A percentile compares a stretch with the other conserved stretches of the same genome.
These are phyloP conservation scores for Rhopalosiphum nymphaeae DNA, from an alignment of 2,888 invertebrate species.

Conservation along the genomic window DNA sequence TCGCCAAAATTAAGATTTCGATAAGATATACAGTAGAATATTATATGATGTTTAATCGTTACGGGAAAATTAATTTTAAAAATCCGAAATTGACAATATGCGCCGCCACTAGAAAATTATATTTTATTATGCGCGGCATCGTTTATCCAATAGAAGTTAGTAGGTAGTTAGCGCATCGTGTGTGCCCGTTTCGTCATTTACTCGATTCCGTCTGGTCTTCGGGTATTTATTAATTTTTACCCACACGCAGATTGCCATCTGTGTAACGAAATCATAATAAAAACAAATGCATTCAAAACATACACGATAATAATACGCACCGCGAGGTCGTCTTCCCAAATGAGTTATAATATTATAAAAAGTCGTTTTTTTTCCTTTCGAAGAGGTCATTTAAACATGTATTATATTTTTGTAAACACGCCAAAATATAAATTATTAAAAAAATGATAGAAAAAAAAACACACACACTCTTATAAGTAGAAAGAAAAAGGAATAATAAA, in stretches of 20 bases:
- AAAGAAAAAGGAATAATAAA: conserved; percentile 11
- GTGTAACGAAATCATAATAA: conserved; percentile 52
- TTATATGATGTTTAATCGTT: neutral
- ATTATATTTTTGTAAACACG: neutral
- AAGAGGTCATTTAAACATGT: neutral
- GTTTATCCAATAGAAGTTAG: neutral
- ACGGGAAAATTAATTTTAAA: neutral
- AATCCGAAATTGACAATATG: neutral
- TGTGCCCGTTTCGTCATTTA: neutral
- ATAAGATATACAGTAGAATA: neutral
- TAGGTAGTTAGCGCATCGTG: conserved; percentile 7
- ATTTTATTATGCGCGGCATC: neutral
- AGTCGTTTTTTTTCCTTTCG: neutral
- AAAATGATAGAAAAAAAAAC: neutral
- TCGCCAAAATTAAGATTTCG: neutral
- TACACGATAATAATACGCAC: neutral
- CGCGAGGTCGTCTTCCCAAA: conserved; percentile 24
- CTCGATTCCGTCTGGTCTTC: neutral
- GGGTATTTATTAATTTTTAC: conserved; percentile 38
- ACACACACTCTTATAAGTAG: neutral
- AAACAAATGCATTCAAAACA: conserved; percentile 39
- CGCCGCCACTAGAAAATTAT: neutral
- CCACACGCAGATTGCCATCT: conserved; percentile 56
- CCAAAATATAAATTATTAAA: neutral
- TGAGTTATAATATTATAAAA: neutral